phyloP scores from a whole-genome alignment of 2,888 invertebrate genomes.

The Latrodectus elegans region DNA sequence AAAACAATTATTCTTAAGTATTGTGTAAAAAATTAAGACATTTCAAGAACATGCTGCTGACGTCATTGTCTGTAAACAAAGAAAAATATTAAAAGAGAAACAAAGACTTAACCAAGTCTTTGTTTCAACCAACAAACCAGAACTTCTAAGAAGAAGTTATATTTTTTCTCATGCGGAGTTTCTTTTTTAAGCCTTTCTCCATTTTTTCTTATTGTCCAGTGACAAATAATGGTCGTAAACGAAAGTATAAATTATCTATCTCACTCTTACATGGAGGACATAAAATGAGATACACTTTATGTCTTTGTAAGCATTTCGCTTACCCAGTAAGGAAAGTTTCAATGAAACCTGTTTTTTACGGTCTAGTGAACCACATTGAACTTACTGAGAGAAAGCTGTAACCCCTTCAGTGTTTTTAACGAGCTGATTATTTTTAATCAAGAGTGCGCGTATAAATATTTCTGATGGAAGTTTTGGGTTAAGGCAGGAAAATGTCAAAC shows the following conservation, averaged over 20 bases:
- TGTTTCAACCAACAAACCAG: no score
- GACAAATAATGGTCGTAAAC: conserved; percentile 42
- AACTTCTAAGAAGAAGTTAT: no score
- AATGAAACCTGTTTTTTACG: conserved; percentile 38
- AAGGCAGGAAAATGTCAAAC: no score
- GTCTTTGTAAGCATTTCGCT: conserved; percentile 54
- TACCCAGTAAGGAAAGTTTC: background rate
- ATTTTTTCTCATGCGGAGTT: background rate
- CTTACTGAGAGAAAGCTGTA: conserved; percentile 40
- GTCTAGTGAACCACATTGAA: conserved; percentile 21
- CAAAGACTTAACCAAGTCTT: no score
- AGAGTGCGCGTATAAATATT: no score
- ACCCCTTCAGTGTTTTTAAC: conserved; percentile 26
- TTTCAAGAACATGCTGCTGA: no score
- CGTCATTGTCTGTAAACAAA: no score
- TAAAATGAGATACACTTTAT: conserved; percentile 47
- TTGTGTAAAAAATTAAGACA: no score
- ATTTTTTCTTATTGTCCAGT: conserved; percentile 5
- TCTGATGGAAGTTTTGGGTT: no score
- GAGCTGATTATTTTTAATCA: background rate
- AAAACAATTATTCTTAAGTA: no score
- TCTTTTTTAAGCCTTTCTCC: background rate
- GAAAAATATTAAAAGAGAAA: no score
- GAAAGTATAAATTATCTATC: conserved; percentile 46
- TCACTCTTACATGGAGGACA: conserved; percentile 24